A percentile compares a stretch with the other conserved stretches of the same genome.
phyloP scores from a whole-genome alignment of 2,888 invertebrate species.

The Trichopria drosophilae region DNA sequence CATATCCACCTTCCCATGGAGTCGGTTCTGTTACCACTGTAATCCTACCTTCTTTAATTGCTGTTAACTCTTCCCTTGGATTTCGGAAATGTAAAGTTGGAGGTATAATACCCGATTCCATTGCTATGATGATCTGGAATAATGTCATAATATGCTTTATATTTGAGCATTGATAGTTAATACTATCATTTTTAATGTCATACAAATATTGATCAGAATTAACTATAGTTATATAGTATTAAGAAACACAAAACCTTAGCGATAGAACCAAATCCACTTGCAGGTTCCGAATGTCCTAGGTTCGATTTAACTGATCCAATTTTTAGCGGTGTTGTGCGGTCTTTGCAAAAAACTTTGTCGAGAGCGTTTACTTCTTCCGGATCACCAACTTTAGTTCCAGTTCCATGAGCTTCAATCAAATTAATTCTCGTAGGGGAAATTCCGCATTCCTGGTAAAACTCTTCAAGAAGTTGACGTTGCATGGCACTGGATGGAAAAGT shows the following conservation, averaged over 20 bases:
- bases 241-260: too few species aligned
- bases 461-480: slow-evolving; percentile 57
- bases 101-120: slow-evolving; percentile 57
- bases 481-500: slow-evolving; percentile 52
- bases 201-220: too few species aligned
- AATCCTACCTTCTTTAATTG: slow-evolving; percentile 32
- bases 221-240: too few species aligned
- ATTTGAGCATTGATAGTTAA: too few species aligned
- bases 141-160: too few species aligned
- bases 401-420: slow-evolving; percentile 74
- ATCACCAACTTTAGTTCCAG: slow-evolving; percentile 80
- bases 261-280: slow-evolving; percentile 78
- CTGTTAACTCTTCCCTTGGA: slow-evolving; percentile 45
- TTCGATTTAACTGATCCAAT: slow-evolving; percentile 93
- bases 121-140: slow-evolving; percentile 31
- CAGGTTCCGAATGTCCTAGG: slow-evolving; percentile 88
- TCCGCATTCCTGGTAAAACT: slow-evolving; percentile 65
- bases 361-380: too few species aligned
- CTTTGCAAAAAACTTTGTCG: slow-evolving; percentile 75
- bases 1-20: slow-evolving; percentile 70
- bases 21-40: slow-evolving; percentile 26
- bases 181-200: too few species aligned
- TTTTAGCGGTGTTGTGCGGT: slow-evolving; percentile 73
- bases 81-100: slow-evolving; percentile 62
- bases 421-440: slow-evolving; percentile 63